phyloP scores from a whole-genome alignment of 2,797 vertebrate genomes.

The Meriones psammophilus region DNA sequence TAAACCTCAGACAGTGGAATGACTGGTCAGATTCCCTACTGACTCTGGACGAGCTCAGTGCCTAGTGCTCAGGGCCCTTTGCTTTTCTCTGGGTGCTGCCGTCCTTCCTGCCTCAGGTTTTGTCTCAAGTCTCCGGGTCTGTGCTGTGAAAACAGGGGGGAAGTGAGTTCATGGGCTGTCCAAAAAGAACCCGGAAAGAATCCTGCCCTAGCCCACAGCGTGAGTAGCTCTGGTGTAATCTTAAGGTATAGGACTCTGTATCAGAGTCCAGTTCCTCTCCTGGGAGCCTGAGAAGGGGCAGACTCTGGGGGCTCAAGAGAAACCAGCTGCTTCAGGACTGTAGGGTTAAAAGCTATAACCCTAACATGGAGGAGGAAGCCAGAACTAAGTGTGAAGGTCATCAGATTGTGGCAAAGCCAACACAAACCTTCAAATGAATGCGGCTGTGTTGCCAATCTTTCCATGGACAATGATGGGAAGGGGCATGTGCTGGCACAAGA shows the following conservation, averaged over 20 bases:
- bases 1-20: constrained; percentile 34
- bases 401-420: constrained; percentile 69
- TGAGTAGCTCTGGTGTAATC: not conserved
- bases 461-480: not conserved
- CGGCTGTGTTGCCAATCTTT: constrained; percentile 45
- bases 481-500: not conserved
- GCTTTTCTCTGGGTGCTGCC: not conserved
- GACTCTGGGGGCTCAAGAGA: constrained; percentile 7
- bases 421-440: constrained; percentile 61
- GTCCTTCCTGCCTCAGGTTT: not conserved
- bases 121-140: not conserved
- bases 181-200: not conserved
- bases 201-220: not conserved
- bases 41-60: not conserved
- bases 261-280: not conserved
- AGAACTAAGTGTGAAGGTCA: constrained; percentile 66
- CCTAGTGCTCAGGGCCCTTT: not conserved
- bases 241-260: not conserved
- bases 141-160: not conserved
- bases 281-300: not conserved
- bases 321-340: not conserved
- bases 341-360: not conserved
- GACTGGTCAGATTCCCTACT: not conserved
- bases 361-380: constrained; percentile 56
- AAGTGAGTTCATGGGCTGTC: not conserved